phyloP scores from a whole-genome alignment of 1,140 invertebrate genomes.

The Caenorhabditis remanei region DNA sequence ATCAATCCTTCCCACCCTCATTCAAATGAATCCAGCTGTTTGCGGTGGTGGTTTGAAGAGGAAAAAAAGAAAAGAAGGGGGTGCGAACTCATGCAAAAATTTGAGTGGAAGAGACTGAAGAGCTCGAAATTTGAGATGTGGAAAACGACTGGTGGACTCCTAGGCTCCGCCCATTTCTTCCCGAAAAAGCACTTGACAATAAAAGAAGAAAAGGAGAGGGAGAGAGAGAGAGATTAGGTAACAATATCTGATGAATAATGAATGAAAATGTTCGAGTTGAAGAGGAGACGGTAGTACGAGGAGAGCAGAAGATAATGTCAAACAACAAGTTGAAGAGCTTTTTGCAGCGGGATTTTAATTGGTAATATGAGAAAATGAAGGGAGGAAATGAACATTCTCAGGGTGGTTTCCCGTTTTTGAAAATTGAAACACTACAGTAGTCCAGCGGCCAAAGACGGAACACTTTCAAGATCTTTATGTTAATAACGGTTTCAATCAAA shows the following conservation, averaged over 20 bases:
- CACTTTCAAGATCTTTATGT: neutral
- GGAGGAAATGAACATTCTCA: neutral
- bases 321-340: neutral
- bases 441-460: neutral
- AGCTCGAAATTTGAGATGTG: conserved; percentile 45
- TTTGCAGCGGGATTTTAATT: neutral
- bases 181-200: conserved; percentile 41
- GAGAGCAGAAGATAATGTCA: neutral
- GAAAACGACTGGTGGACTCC: conserved; percentile 28
- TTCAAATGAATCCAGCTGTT: neutral
- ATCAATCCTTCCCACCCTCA: neutral
- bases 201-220: neutral
- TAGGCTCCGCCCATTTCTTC: conserved; percentile 12
- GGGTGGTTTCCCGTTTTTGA: neutral
- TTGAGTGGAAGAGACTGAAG: conserved; percentile 7
- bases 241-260: conserved; percentile 4
- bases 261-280: neutral
- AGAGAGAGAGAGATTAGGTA: neutral
- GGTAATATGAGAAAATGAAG: conserved; percentile 16
- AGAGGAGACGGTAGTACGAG: neutral
- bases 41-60: neutral
- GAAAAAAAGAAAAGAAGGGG: neutral
- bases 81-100: conserved; percentile 20
- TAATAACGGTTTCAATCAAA: too few relatives aligned
- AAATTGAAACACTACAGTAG: neutral